Conservation (phyloP, 2,888 invertebrate species). For the Odontothrips loti region DNA sequence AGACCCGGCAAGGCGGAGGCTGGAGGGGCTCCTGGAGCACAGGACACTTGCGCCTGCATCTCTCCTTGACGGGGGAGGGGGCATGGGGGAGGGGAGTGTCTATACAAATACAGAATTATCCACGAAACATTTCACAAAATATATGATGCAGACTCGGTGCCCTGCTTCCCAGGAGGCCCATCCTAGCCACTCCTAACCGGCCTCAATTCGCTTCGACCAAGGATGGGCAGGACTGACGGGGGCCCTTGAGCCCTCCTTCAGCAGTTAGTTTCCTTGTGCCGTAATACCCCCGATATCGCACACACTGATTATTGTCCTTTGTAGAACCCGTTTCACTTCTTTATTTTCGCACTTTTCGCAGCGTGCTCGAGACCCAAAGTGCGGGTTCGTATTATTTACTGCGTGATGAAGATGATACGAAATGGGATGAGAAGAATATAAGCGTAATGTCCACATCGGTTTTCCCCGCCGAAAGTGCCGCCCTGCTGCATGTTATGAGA, state of each 20-base stretch:
- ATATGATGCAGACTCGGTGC: constrained; percentile 3
- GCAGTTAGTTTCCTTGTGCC: too few relatives aligned
- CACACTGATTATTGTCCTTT: background rate
- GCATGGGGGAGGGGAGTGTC: too few relatives aligned
- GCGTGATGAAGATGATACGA: background rate
- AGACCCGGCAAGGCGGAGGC: too few relatives aligned
- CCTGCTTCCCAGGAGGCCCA: background rate
- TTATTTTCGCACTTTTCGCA: background rate
- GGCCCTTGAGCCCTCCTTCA: background rate
- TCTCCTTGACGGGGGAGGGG: too few relatives aligned
- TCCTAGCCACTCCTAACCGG: background rate
- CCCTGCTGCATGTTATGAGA: background rate
- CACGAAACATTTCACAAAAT: constrained; percentile 1
- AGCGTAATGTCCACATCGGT: background rate
- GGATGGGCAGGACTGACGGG: background rate
- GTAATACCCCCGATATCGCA: background rate
- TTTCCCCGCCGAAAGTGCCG: background rate
- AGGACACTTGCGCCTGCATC: too few relatives aligned
- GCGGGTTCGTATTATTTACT: background rate
- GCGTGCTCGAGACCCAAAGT: background rate
- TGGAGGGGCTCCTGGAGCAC: too few relatives aligned
- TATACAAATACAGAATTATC: background rate
- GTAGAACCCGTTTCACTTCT: background rate
- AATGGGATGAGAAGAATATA: background rate
- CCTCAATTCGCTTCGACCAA: too few relatives aligned